A percentile compares a stretch with the other conserved stretches of the same genome.
Conservation (phyloP, 2,888 invertebrate genomes). For the Schizaphis graminum region DNA sequence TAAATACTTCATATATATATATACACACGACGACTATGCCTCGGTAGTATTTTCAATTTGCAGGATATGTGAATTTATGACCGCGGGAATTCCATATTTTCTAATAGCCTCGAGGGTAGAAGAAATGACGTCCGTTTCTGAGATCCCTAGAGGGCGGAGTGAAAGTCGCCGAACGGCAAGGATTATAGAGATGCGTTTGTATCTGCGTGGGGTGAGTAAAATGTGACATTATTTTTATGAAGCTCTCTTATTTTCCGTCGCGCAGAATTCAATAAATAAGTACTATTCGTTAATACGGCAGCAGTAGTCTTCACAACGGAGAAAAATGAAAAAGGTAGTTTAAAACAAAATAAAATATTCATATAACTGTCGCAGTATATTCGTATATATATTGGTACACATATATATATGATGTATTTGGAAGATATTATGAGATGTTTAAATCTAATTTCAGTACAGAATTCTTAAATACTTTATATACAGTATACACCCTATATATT, state of each 20-base stretch:
- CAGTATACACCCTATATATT: background rate
- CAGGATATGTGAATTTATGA: constrained; percentile 39
- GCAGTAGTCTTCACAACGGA: background rate
- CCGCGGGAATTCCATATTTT: constrained; percentile 37
- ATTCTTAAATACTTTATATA: background rate
- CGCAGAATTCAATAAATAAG: constrained; percentile 46
- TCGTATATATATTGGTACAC: background rate
- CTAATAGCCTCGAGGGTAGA: constrained; percentile 37
- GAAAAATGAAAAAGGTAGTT: background rate
- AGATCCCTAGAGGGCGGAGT: constrained; percentile 4
- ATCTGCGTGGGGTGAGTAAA: background rate
- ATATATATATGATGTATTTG: background rate
- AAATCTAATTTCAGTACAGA: background rate
- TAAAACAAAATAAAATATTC: constrained; percentile 27
- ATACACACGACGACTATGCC: background rate
- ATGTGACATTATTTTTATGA: constrained; percentile 41
- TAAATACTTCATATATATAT: background rate
- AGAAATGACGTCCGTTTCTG: constrained; percentile 40
- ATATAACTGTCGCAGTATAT: background rate
- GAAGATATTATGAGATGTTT: background rate
- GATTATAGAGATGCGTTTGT: background rate
- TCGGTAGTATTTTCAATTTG: constrained; percentile 45
- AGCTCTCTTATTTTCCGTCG: constrained; percentile 19
- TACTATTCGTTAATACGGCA: background rate
- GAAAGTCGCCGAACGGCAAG: background rate